phyloP scores from a whole-genome alignment of 92 coral and sea anemone species.

The Montipora capitata region DNA sequence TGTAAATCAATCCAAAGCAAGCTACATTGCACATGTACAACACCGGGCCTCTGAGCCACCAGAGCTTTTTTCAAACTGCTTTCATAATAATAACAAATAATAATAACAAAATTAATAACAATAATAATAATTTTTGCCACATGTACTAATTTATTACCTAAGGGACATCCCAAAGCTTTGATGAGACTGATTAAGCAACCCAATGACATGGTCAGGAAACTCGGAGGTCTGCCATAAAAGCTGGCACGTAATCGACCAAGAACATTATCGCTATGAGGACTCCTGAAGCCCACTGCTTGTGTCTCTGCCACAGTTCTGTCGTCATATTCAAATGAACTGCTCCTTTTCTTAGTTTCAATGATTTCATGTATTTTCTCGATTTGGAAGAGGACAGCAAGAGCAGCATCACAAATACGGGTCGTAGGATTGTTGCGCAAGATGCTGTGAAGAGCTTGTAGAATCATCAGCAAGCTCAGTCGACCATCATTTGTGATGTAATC shows the following conservation, averaged over 20 bases:
- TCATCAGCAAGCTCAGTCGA: slow-evolving; percentile 84
- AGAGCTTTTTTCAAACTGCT: too few species aligned
- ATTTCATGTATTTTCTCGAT: slow-evolving; percentile 76
- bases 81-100: too few species aligned
- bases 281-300: slow-evolving; percentile 81
- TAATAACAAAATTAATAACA: too few species aligned
- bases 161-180: slow-evolving; percentile 92
- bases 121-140: too few species aligned
- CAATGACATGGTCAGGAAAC: slow-evolving; percentile 78
- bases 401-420: slow-evolving; percentile 86
- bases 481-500: slow-evolving; percentile 95
- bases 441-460: slow-evolving; percentile 88
- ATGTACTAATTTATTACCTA: slow-evolving; percentile 52
- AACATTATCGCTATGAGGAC: slow-evolving; percentile 86
- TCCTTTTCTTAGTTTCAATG: slow-evolving; percentile 72
- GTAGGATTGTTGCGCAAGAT: slow-evolving; percentile 87
- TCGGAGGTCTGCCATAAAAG: slow-evolving; percentile 91
- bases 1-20: too few species aligned
- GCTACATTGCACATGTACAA: too few species aligned
- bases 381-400: slow-evolving; percentile 78
- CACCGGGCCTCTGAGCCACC: too few species aligned
- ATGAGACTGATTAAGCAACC: slow-evolving; percentile 87
- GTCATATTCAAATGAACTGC: slow-evolving; percentile 76
- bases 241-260: slow-evolving; percentile 87
- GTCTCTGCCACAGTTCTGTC: slow-evolving; percentile 91